Evolutionary conservation across 2,888 invertebrate genomes (phyloP).

Genomic region (Pammene fasciana): DNA sequence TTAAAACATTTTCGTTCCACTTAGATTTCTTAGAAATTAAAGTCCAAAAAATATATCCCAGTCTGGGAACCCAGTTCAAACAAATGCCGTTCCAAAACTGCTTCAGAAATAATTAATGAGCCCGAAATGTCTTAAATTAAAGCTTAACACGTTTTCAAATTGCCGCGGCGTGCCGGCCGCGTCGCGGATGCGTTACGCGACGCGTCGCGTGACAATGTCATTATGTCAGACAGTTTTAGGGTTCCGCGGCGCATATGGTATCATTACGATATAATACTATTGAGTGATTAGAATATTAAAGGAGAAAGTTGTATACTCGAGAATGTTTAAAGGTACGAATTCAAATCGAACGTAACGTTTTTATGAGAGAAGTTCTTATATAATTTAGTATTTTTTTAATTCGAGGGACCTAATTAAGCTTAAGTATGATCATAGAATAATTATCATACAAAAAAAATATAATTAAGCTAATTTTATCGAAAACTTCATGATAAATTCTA

Average conservation of each 20-base stretch:
- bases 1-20: not conserved
- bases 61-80: constrained; percentile 22
- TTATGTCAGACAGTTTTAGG: constrained; percentile 14
- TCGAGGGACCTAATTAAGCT: too few relatives aligned
- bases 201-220: constrained; percentile 43
- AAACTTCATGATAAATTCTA: not conserved
- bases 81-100: constrained; percentile 14
- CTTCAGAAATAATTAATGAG: constrained; percentile 34
- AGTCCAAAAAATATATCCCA: constrained; percentile 11
- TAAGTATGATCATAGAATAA: too few relatives aligned
- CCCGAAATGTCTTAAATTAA: constrained; percentile 40
- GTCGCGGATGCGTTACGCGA: constrained; percentile 41
- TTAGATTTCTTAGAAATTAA: not conserved
- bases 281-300: too few relatives aligned
- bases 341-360: too few relatives aligned
- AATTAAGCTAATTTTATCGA: not conserved
- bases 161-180: constrained; percentile 28
- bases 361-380: too few relatives aligned
- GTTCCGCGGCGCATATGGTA: not conserved
- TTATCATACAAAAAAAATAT: too few relatives aligned
- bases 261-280: not conserved
- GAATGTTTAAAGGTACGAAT: too few relatives aligned
- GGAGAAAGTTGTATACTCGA: too few relatives aligned
- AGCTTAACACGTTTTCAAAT: constrained; percentile 40
- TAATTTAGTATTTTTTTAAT: too few relatives aligned